Evolutionary conservation across 2,797 vertebrate genomes (phyloP), one percentile per base, ranked within the genome.

Genomic region (Natrix natrix): DNA sequence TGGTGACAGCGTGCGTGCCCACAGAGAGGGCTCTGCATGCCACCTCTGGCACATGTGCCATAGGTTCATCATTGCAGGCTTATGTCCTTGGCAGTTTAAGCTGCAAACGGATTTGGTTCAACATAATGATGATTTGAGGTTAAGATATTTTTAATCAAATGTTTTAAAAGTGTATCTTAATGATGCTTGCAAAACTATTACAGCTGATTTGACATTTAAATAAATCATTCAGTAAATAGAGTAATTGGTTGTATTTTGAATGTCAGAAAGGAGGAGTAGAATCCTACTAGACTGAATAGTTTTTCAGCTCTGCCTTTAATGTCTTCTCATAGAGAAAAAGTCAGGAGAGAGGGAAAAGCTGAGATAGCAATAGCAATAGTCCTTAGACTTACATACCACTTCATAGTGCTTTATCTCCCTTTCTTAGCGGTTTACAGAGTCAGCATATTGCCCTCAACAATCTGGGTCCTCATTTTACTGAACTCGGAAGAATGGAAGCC

Each of bases 231-330:
- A 52, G 89, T 59, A 90, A 66, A n/a, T 32, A 28, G 90, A 0
- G 91, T 74, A n/a, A 92, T 88, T 92, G n/a, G 54, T 26, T 88
- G 89, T 93, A 93, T 78, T 78, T 78, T 78, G 8, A 78, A 78
- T 78, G 74, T 43, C 20, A 43, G 37, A 22, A 22, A 78, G 37
- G 17, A 78, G 37, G 17, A 43, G 17, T 22, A 22, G 37, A 43
- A 22, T 78, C 8, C 17, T 43, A 17, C 74, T 78, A 78, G 8
- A 37, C 74, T 78, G 37, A 74, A 43, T 78, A 78, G 3, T 43
- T 78, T 37, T 43, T 78, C n/a, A 78, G 17, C 74, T 43, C 74
- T 78, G 37, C 17, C 17, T 78, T 78, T 43, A 78, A 78, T 78
- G 17, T 43, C 37, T 78, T 37, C 8, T 78, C 17, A 43, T 78